Percentiles rank a stretch among this genome's conserved stretches.
These are phyloP conservation scores for Drosophila conformis DNA, from an alignment of 2,888 invertebrate genomes.

Conservation along the genomic window DNA sequence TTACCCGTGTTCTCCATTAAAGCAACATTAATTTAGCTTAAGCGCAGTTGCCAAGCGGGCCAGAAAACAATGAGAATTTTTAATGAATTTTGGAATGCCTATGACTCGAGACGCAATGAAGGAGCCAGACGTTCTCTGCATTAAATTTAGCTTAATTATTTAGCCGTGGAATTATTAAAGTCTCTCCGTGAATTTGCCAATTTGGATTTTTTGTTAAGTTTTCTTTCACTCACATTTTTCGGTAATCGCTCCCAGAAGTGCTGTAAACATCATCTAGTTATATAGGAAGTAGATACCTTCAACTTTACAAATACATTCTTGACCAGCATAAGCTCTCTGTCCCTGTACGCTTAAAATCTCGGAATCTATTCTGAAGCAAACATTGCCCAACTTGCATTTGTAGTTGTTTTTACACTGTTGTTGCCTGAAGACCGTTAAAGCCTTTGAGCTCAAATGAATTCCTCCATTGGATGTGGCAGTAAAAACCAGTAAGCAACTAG, in stretches of 20 bases:
- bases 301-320: neutral
- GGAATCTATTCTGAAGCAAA: neutral
- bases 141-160: conserved; percentile 27
- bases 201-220: neutral
- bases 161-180: conserved; percentile 4
- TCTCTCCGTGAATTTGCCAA: neutral
- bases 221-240: neutral
- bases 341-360: neutral
- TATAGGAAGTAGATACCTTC: neutral
- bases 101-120: conserved; percentile 31
- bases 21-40: conserved; percentile 61
- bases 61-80: conserved; percentile 61
- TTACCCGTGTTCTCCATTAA: conserved; percentile 71
- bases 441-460: neutral
- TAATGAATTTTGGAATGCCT: conserved; percentile 51
- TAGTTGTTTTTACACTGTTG: neutral
- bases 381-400: neutral
- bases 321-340: neutral
- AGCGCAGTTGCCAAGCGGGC: conserved; percentile 41
- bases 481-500: neutral
- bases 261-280: neutral
- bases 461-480: neutral
- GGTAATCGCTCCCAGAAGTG: neutral
- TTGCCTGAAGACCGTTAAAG: neutral
- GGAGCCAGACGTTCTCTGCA: conserved; percentile 9